Evolutionary conservation across 1,140 invertebrate genomes (phyloP).

Genomic region (Pseudomyrmex dendroicus): DNA sequence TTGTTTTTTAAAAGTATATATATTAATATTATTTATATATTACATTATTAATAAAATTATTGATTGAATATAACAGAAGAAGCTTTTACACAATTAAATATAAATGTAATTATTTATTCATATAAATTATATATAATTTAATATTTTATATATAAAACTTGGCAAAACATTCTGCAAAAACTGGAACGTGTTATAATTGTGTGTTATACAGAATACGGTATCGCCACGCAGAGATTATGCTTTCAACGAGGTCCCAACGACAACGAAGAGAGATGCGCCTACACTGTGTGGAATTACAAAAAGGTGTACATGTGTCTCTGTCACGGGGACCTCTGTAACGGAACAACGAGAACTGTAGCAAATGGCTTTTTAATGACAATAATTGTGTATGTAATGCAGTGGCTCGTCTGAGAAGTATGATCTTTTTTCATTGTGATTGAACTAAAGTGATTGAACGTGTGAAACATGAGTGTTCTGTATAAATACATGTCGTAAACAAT

Average conservation of each 20-base stretch:
- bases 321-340: conserved; percentile 95
- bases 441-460: conserved; percentile 18
- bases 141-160: too few species aligned
- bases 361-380: conserved; percentile 33
- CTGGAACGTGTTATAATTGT: too few species aligned
- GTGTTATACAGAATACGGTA: conserved; percentile 90
- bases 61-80: background rate
- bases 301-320: conserved; percentile 97
- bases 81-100: too few species aligned
- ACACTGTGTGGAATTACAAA: conserved; percentile 91
- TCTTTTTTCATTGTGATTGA: background rate
- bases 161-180: too few species aligned
- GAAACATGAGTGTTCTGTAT: background rate
- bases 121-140: too few species aligned
- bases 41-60: conserved; percentile 19
- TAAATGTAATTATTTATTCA: too few species aligned
- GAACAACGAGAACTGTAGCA: conserved; percentile 46
- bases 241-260: conserved; percentile 94
- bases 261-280: conserved; percentile 94
- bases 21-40: background rate
- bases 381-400: conserved; percentile 20
- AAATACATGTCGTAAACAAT: background rate
- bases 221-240: conserved; percentile 94
- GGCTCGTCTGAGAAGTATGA: conserved; percentile 48
- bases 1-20: background rate